Evolutionary conservation across 2,888 invertebrate species (phyloP).

Genomic region (Sicus ferrugineus): DNA sequence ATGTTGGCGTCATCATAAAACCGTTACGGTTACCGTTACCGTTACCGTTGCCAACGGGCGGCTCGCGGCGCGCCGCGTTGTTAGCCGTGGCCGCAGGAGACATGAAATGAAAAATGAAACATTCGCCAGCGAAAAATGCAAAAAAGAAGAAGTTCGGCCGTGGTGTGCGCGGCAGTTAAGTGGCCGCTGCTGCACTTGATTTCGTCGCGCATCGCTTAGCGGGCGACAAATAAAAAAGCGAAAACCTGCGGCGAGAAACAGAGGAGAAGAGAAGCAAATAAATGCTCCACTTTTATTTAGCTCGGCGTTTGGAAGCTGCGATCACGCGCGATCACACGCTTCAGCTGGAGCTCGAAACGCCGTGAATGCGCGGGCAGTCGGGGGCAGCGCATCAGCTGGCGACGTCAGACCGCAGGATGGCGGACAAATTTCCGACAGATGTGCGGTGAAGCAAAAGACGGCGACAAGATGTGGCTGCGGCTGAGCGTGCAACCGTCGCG

Average conservation of each 20-base stretch:
- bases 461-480: not conserved
- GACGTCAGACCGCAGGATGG: not conserved
- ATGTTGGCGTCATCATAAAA: too few relatives aligned
- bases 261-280: not conserved
- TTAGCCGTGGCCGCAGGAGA: slow-evolving; percentile 17
- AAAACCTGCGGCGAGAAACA: not conserved
- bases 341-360: not conserved
- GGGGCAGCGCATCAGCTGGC: not conserved
- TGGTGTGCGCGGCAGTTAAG: too few relatives aligned
- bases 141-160: not conserved
- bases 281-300: not conserved
- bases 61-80: too few relatives aligned
- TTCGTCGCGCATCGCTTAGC: not conserved
- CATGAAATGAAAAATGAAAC: not conserved
- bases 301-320: not conserved
- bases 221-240: not conserved
- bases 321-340: not conserved
- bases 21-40: not conserved
- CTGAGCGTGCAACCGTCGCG: not conserved
- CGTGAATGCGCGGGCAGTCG: not conserved
- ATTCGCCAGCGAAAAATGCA: not conserved
- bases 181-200: slow-evolving; percentile 15
- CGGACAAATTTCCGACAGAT: too few relatives aligned
- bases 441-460: too few relatives aligned
- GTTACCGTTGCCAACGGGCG: not conserved